Conservation (phyloP, 2,888 invertebrate species). For the Drosophila macrospina region DNA sequence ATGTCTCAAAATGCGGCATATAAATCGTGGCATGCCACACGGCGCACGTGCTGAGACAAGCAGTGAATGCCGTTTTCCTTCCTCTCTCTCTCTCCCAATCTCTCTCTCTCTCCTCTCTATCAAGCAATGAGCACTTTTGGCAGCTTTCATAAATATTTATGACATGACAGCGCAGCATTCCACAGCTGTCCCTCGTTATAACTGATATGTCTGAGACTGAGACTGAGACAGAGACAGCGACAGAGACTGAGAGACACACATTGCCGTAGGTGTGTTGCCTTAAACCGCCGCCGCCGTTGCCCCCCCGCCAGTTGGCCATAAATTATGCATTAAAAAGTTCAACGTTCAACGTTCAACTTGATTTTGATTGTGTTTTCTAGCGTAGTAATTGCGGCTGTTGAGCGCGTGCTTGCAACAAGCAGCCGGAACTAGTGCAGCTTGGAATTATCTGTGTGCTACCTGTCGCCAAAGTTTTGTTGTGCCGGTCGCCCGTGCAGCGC, state of each 20-base stretch:
- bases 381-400: conserved; percentile 52
- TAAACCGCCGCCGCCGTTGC: conserved; percentile 33
- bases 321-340: conserved; percentile 82
- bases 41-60: conserved; percentile 55
- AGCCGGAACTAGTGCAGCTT: conserved; percentile 9
- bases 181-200: conserved; percentile 52
- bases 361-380: conserved; percentile 74
- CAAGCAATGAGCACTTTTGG: conserved; percentile 41
- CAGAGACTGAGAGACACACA: background rate
- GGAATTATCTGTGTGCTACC: conserved; percentile 56
- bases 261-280: conserved; percentile 42
- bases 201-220: conserved; percentile 40
- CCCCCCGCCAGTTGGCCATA: conserved; percentile 45
- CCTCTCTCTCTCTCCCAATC: background rate
- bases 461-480: conserved; percentile 64
- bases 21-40: conserved; percentile 64
- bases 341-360: conserved; percentile 76
- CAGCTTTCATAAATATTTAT: conserved; percentile 77
- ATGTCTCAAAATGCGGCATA: conserved; percentile 46
- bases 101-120: background rate
- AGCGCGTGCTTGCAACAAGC: conserved; percentile 34
- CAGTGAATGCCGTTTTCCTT: too few relatives aligned
- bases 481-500: conserved; percentile 20
- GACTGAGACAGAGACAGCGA: conserved; percentile 14
- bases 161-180: conserved; percentile 46